These are phyloP conservation scores for Numida meleagris DNA, from an alignment of 2,113 vertebrate species.

Conservation along the genomic window DNA sequence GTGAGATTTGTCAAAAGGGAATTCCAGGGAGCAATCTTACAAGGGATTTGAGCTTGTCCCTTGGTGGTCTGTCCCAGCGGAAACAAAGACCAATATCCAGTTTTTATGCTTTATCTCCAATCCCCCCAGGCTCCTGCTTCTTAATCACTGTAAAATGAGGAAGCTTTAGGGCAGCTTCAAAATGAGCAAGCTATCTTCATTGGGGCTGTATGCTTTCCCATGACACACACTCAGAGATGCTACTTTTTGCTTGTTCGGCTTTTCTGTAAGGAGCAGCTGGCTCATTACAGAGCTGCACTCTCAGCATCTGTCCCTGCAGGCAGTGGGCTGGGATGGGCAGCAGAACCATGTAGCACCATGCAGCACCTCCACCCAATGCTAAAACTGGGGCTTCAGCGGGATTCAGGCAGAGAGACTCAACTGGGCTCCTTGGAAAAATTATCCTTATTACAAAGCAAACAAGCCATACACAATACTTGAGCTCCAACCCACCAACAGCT, in stretches of 20 bases:
- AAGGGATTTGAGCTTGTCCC: slow-evolving; percentile 53
- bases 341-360: not conserved
- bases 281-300: not conserved
- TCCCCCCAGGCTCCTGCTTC: not conserved
- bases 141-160: slow-evolving; percentile 8
- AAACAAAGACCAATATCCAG: slow-evolving; percentile 43
- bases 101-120: slow-evolving; percentile 9
- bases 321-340: accelerated
- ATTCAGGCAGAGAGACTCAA: not conserved
- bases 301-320: not conserved
- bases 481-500: not conserved
- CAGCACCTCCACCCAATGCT: not conserved
- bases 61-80: slow-evolving; percentile 8
- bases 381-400: accelerated
- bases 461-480: not conserved
- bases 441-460: not conserved
- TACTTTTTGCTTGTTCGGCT: not conserved
- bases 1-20: slow-evolving; percentile 36
- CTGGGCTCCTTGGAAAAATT: not conserved
- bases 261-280: not conserved
- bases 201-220: accelerated
- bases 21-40: slow-evolving; percentile 54
- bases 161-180: not conserved
- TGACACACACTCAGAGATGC: not conserved
- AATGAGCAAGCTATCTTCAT: not conserved